Base-by-base conservation (phyloP, 2,888 invertebrate species). In the Branchinecta sandiegonensis region DNA sequence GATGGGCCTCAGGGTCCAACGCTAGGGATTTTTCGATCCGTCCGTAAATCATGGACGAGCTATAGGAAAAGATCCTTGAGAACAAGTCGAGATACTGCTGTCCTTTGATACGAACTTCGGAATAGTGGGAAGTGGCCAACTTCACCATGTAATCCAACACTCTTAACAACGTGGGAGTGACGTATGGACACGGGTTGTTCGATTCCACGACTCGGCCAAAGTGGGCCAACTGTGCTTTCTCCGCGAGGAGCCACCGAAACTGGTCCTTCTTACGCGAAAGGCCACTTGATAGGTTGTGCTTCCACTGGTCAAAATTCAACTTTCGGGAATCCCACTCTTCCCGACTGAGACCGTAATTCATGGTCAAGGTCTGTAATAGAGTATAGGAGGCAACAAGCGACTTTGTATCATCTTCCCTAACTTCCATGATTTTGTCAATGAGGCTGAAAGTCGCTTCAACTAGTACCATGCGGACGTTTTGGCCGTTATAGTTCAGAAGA, bases 351-450 rank as follows among this genome's bases (percentile, higher is more conserved):
- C 78, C 84, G 79, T 77, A 80, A 71, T 82, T 83, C 71, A 84
- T 80, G 67, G 86, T 74, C 73, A 56, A 17, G 23, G 63, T 8
- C 23, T n/a, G n/a, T 9, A 56, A 23, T 23, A 56, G 14, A 56
- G 12, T 17, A 10, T n/a, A 10, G 2, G 11, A 56, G 14, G 9
- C 23, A 56, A 56, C 63, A 10, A 90, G 81, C 71, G 88, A 86
- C 73, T 87, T 86, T 0, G 89, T 90, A 74, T 93, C 90, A 74
- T 92, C 91, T 72, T 88, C 87, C 71, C 84, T 83, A 68, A 83
- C 81, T 9, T 79, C 77, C 68, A 89, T 77, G 77, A 92, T 80
- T 73, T 83, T 82, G 67, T 79, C 81, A 77, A 87, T 86, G 11
- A 89, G 79, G 4, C 80, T 79, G 65, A 83, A 80, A 74, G 90